A percentile compares a stretch with the other conserved stretches of the same genome.
Conservation (phyloP, 23 tunicate genomes). For the Halocynthia aurantium region DNA sequence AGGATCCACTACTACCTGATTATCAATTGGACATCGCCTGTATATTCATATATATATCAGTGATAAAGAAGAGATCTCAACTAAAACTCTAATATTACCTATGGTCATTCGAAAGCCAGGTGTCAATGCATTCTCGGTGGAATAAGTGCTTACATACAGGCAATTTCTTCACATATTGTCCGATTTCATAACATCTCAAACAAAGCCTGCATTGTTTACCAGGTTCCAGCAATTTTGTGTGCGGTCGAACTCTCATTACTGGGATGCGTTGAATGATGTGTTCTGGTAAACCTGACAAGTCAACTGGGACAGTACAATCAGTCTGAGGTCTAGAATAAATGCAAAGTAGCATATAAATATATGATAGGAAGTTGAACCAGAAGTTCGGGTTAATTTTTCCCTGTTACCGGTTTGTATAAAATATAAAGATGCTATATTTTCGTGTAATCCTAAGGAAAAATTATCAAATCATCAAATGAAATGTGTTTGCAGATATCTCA, state of each 20-base stretch:
- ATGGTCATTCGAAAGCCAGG: constrained; percentile 77
- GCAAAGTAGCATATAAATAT: neutral
- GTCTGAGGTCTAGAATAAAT: neutral
- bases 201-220: constrained; percentile 86
- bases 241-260: constrained; percentile 37
- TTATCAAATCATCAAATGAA: too few relatives aligned
- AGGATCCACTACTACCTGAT: constrained; percentile 26
- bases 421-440: too few relatives aligned
- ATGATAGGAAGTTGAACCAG: neutral
- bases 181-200: constrained; percentile 43
- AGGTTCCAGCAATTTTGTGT: constrained; percentile 47
- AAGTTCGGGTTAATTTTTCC: neutral
- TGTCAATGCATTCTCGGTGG: constrained; percentile 77
- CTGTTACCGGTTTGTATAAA: neutral
- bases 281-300: constrained; percentile 74
- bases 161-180: constrained; percentile 58
- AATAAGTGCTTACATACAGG: constrained; percentile 80
- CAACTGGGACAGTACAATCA: constrained; percentile 37
- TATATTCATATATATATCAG: neutral
- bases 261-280: constrained; percentile 73
- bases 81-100: constrained; percentile 31
- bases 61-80: neutral
- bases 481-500: too few relatives aligned
- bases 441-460: too few relatives aligned
- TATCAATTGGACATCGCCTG: constrained; percentile 80